phyloP scores from a whole-genome alignment of 2,113 vertebrate genomes.

The Tetraodon nigroviridis region DNA sequence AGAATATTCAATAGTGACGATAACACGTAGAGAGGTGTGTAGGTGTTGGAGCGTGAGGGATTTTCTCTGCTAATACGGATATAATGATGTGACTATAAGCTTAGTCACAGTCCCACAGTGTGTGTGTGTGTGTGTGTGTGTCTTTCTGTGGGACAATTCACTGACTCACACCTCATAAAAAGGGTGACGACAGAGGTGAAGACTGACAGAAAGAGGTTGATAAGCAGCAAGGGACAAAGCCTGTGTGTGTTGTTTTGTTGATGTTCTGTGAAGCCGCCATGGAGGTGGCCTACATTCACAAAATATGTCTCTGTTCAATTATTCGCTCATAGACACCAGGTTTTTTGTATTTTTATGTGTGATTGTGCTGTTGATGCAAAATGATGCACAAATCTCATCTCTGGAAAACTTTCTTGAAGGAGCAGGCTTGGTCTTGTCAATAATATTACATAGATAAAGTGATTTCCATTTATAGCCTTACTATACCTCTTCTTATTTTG shows the following conservation, averaged over 20 bases:
- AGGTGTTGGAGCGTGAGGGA: slow-evolving; percentile 65
- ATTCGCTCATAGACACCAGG: slow-evolving; percentile 16
- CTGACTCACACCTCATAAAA: slow-evolving; percentile 51
- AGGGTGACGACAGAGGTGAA: slow-evolving; percentile 41
- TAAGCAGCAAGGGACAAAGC: slow-evolving; percentile 33
- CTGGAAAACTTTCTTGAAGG: too few species aligned
- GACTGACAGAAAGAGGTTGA: slow-evolving; percentile 41
- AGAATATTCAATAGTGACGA: slow-evolving; percentile 22
- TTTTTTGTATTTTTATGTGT: slow-evolving; percentile 9
- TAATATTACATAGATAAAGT: too few species aligned
- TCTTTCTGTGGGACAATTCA: slow-evolving; percentile 23
- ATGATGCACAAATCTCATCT: too few species aligned
- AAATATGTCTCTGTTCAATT: slow-evolving; percentile 30
- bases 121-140: slow-evolving; percentile 5
- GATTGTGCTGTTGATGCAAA: too few species aligned
- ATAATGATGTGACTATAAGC: slow-evolving; percentile 60
- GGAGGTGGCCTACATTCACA: slow-evolving; percentile 50
- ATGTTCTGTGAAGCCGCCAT: slow-evolving; percentile 25
- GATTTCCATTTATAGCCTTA: too few species aligned
- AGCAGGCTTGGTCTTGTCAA: too few species aligned
- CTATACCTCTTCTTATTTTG: too few species aligned
- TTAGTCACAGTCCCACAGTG: slow-evolving; percentile 3
- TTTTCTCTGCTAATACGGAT: slow-evolving; percentile 51
- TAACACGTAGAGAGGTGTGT: slow-evolving; percentile 22
- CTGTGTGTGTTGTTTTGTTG: slow-evolving; percentile 38